phyloP scores from a whole-genome alignment of 2,113 vertebrate species.

The Brachyhypopomus gauderio region DNA sequence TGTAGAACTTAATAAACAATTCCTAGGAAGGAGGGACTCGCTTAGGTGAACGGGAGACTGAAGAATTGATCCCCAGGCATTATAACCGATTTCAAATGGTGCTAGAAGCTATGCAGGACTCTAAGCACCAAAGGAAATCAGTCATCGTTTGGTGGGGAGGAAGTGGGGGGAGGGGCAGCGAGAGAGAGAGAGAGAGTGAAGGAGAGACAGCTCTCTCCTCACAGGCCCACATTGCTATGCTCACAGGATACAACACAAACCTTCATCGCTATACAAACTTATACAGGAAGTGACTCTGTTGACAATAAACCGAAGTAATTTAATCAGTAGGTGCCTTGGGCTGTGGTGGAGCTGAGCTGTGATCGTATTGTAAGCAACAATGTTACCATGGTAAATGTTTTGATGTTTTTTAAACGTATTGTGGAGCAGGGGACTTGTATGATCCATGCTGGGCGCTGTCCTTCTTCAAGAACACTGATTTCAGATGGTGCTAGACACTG shows the following conservation, averaged over 20 bases:
- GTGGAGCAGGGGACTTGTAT: too few relatives aligned
- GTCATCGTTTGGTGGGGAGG: constrained; percentile 93
- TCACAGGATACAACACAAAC: not conserved
- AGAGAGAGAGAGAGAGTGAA: constrained; percentile 7
- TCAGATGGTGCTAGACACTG: constrained; percentile 86
- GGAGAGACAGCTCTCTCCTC: constrained; percentile 4
- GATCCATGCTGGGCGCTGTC: constrained; percentile 53
- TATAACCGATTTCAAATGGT: constrained; percentile 99
- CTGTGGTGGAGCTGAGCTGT: too few relatives aligned
- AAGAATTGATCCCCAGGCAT: constrained; percentile 83
- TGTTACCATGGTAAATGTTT: too few relatives aligned
- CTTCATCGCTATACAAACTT: too few relatives aligned
- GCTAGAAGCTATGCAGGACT: constrained; percentile 93
- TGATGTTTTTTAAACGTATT: too few relatives aligned
- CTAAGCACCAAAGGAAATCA: constrained; percentile 99
- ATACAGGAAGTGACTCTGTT: not conserved
- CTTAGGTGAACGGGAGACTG: constrained; percentile 12
- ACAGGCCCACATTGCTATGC: constrained; percentile 19
- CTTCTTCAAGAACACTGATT: constrained; percentile 84
- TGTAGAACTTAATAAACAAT: not conserved
- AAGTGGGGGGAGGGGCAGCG: constrained; percentile 35
- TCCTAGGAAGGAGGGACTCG: not conserved
- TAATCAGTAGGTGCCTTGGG: too few relatives aligned
- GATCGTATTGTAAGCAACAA: too few relatives aligned
- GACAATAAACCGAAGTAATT: too few relatives aligned